Evolutionary conservation across 2,797 vertebrate species (phyloP).

Genomic region (Amblyraja radiata): DNA sequence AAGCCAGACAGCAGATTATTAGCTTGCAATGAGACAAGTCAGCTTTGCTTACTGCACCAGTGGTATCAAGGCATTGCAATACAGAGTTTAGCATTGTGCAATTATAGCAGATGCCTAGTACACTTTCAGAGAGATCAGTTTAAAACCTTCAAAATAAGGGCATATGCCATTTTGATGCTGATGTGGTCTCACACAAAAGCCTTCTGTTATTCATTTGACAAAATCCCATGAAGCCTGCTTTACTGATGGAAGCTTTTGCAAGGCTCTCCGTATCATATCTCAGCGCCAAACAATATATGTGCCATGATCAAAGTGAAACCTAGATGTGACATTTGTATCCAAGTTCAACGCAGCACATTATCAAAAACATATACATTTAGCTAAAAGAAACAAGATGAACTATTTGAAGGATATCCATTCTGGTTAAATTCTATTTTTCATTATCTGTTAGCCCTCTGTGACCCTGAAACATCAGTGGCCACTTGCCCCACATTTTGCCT

Average conservation of each 20-base stretch:
- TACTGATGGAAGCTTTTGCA: slow-evolving; percentile 44
- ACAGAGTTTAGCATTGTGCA: slow-evolving; percentile 58
- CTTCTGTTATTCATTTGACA: slow-evolving; percentile 59
- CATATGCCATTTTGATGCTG: slow-evolving; percentile 58
- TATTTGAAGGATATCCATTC: slow-evolving; percentile 53
- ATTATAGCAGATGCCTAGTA: slow-evolving; percentile 45
- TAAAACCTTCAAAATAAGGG: slow-evolving; percentile 52
- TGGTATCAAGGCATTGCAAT: slow-evolving; percentile 48
- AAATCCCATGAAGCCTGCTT: slow-evolving; percentile 44
- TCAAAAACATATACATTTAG: slow-evolving; percentile 49
- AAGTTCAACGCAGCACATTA: slow-evolving; percentile 54
- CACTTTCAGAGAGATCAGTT: slow-evolving; percentile 49
- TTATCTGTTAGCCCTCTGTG: slow-evolving; percentile 46
- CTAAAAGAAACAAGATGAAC: slow-evolving; percentile 51
- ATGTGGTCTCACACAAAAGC: slow-evolving; percentile 59
- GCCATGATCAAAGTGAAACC: slow-evolving; percentile 71
- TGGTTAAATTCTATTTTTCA: slow-evolving; percentile 49
- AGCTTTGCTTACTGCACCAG: slow-evolving; percentile 3
- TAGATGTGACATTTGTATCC: slow-evolving; percentile 58
- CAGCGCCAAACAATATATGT: slow-evolving; percentile 61
- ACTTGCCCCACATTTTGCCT: slow-evolving; percentile 39
- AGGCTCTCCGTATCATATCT: slow-evolving; percentile 54
- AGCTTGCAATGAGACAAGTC: slow-evolving; percentile 18
- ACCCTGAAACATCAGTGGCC: slow-evolving; percentile 48
- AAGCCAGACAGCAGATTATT: slow-evolving; percentile 35